A percentile compares a stretch with the other conserved stretches of the same genome.
These are phyloP conservation scores for Nowickia ferox DNA, from an alignment of 2,888 invertebrate genomes.

Conservation along the genomic window DNA sequence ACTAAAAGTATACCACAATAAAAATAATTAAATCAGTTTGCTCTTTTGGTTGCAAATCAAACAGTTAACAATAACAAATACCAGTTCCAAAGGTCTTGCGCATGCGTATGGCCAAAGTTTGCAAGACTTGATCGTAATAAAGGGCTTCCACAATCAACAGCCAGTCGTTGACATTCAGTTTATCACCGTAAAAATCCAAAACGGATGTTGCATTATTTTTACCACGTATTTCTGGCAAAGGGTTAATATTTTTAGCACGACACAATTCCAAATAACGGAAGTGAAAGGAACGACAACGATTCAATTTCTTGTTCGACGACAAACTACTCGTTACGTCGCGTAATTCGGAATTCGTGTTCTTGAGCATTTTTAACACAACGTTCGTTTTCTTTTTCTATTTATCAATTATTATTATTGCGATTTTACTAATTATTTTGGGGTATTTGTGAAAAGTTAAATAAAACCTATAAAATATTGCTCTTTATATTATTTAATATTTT, in stretches of 20 bases:
- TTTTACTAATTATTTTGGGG: conserved; percentile 17
- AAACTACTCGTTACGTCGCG: conserved; percentile 71
- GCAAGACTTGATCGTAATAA: conserved; percentile 88
- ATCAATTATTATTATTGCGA: background rate
- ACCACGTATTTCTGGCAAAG: conserved; percentile 78
- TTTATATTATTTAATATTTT: conserved; percentile 39
- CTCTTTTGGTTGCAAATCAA: background rate
- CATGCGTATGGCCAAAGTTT: conserved; percentile 87
- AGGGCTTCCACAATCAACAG: conserved; percentile 89
- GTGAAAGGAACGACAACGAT: conserved; percentile 81
- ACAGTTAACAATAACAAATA: conserved; percentile 55
- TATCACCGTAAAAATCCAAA: conserved; percentile 89
- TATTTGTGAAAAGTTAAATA: conserved; percentile 9
- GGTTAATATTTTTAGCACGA: conserved; percentile 80
- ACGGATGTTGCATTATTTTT: conserved; percentile 84
- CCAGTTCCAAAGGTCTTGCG: conserved; percentile 82
- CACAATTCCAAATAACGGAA: conserved; percentile 82
- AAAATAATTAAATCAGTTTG: background rate
- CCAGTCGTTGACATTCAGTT: conserved; percentile 91
- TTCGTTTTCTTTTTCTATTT: conserved; percentile 26
- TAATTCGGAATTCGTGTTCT: conserved; percentile 69
- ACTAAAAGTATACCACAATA: conserved; percentile 71
- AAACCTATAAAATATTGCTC: background rate
- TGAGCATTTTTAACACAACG: conserved; percentile 63
- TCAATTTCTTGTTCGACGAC: conserved; percentile 76